Percentiles rank a stretch among this genome's conserved stretches.
Evolutionary conservation across 2,888 invertebrate genomes (phyloP).

Genomic region (Oscheius sp.): DNA sequence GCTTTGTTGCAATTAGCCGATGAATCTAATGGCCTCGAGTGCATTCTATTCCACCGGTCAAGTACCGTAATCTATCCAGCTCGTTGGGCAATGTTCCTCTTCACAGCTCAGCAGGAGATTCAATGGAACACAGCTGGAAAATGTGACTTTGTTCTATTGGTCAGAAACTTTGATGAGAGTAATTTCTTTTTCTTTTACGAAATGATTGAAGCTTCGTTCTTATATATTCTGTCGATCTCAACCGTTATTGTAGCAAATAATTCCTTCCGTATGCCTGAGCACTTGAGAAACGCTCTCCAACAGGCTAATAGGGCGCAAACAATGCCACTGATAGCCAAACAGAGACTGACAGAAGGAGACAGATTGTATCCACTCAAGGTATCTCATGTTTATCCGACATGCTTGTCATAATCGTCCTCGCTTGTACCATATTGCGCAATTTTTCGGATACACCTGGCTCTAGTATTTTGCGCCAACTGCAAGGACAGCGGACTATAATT

Average conservation of each 20-base stretch:
- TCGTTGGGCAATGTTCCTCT: constrained; percentile 25
- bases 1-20: constrained; percentile 31
- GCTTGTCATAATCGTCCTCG: not conserved
- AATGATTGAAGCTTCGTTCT: constrained; percentile 1
- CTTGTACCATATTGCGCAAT: constrained; percentile 14
- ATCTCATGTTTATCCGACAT: not conserved
- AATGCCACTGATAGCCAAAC: constrained; percentile 32
- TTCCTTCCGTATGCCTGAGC: constrained; percentile 21
- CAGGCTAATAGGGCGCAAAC: constrained; percentile 31
- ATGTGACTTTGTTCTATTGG: too few relatives aligned
- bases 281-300: constrained; percentile 20
- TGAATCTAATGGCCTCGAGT: constrained; percentile 27
- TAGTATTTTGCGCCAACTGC: constrained; percentile 13
- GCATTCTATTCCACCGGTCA: constrained; percentile 24
- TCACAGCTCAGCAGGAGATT: constrained; percentile 19
- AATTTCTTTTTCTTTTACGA: constrained; percentile 26
- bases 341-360: constrained; percentile 29
- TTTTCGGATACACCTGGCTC: constrained; percentile 6
- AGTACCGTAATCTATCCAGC: constrained; percentile 29
- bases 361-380: constrained; percentile 13
- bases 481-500: constrained; percentile 25
- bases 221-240: constrained; percentile 12
- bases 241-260: constrained; percentile 4
- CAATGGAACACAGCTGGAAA: not conserved
- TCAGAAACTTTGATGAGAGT: too few relatives aligned